Base-by-base conservation (phyloP, 2,113 vertebrate genomes). In the Procavia capensis region DNA sequence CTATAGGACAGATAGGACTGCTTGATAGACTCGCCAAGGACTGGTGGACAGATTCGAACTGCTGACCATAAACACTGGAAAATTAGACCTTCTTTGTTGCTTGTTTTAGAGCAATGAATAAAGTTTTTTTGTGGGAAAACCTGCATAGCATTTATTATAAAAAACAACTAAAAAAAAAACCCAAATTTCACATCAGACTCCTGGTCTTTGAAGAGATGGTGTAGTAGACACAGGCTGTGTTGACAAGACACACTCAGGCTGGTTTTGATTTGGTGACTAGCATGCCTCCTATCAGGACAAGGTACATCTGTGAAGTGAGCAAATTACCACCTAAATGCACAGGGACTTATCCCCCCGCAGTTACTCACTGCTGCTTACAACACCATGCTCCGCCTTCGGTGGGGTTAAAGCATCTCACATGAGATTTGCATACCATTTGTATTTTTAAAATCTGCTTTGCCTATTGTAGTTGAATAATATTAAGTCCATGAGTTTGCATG, bases 371-470 rank as follows among this genome's bases (percentile, higher is more conserved):
- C 70, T 16, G 19, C n/a, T 29, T n/a, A 34, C 22, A 59, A 66
- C 50, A 57, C 19, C 25, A 8, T 0, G 50, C 9, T 34, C 34
- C 70, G 79, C 22, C 63, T 90, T 64, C 36, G 39, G 31, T 34
- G 16, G 39, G 34, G 27, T 43, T 72, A 78, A 86, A 25, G 4
- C 20, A 39, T 83, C 50, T 82, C 27, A 70, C 0, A 3, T 41
- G 79, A 59, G 4, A 91, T 94, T 84, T 96, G 59, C 68, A 72
- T 86, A 80, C 31, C 20, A 57, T 94, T 66, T 88, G 17, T 57
- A 88, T 85, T 92, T 36, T 88, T 54, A 54, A 31, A 85, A 92
- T n/a, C 34, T 91, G 45, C 68, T 95, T 94, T 89, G 83, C 59
- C 88, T 91, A 88, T 61, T 82, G 5, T 41, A 72, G n/a, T 63